Evolutionary conservation across 2,113 vertebrate genomes (phyloP).

Genomic region (Channa maculata): DNA sequence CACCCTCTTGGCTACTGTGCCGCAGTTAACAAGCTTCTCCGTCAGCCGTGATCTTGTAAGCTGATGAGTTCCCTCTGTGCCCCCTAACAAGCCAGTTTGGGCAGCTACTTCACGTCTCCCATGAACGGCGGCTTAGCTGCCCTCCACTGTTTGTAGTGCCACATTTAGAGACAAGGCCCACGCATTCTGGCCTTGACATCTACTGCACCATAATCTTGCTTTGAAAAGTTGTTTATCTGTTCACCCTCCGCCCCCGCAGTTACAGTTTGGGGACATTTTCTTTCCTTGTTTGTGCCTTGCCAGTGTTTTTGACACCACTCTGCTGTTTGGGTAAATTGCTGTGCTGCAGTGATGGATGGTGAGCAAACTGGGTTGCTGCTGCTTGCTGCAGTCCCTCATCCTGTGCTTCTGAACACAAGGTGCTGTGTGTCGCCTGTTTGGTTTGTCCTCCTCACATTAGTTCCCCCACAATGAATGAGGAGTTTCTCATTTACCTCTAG

Average conservation of each 20-base stretch:
- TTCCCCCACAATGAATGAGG: neutral
- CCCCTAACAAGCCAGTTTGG: conserved; percentile 67
- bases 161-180: conserved; percentile 45
- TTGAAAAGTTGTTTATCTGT: conserved; percentile 66
- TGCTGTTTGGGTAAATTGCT: conserved; percentile 61
- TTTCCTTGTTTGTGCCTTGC: conserved; percentile 64
- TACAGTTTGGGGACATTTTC: conserved; percentile 68
- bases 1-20: conserved; percentile 50
- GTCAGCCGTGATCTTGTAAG: conserved; percentile 68
- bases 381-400: conserved; percentile 37
- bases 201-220: conserved; percentile 43
- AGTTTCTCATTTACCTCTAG: neutral
- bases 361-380: conserved; percentile 57
- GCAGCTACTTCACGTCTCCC: conserved; percentile 42
- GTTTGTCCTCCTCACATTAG: neutral
- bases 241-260: conserved; percentile 42
- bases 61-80: conserved; percentile 61
- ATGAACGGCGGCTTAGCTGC: conserved; percentile 47
- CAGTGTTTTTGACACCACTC: conserved; percentile 58
- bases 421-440: conserved; percentile 14
- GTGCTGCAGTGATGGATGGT: conserved; percentile 67
- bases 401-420: conserved; percentile 22
- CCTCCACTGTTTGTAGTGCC: conserved; percentile 48
- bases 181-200: conserved; percentile 32
- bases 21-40: conserved; percentile 69